Percentiles rank a stretch among this genome's conserved stretches.
These are phyloP conservation scores for Saturnia pavonia DNA, from an alignment of 2,888 invertebrate genomes.

Conservation along the genomic window DNA sequence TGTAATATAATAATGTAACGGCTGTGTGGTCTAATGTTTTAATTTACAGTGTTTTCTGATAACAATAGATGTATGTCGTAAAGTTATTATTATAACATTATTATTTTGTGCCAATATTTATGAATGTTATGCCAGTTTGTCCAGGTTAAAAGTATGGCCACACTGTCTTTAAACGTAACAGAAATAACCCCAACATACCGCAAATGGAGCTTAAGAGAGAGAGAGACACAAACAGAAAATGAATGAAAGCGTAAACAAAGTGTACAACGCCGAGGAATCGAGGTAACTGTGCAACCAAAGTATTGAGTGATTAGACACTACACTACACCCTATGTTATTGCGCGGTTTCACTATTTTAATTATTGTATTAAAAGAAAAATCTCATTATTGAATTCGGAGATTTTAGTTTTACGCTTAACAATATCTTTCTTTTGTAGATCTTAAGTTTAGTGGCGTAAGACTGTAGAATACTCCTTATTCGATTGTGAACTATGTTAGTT, in stretches of 20 bases:
- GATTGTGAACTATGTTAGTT: slow-evolving; percentile 20
- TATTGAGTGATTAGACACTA: slow-evolving; percentile 56
- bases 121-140: slow-evolving; percentile 73
- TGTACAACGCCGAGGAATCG: slow-evolving; percentile 63
- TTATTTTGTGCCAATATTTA: slow-evolving; percentile 63
- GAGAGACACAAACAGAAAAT: slow-evolving; percentile 50
- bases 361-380: not conserved
- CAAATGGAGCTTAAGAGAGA: slow-evolving; percentile 62
- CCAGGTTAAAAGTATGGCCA: slow-evolving; percentile 75
- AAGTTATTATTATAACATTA: slow-evolving; percentile 22
- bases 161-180: slow-evolving; percentile 74
- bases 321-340: slow-evolving; percentile 26
- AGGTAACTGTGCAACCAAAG: slow-evolving; percentile 69
- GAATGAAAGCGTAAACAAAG: slow-evolving; percentile 35
- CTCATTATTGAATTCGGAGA: slow-evolving; percentile 31
- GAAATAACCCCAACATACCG: slow-evolving; percentile 56
- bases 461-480: slow-evolving; percentile 12
- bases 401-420: slow-evolving; percentile 25
- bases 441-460: slow-evolving; percentile 28
- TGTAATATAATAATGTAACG: slow-evolving; percentile 35
- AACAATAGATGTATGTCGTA: not conserved
- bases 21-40: slow-evolving; percentile 65
- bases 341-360: slow-evolving; percentile 18
- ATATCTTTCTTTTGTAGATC: slow-evolving; percentile 21
- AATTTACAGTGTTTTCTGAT: slow-evolving; percentile 27